Evolutionary conservation across 2,113 vertebrate genomes (phyloP).

Genomic region (Rhizomys pruinosus): DNA sequence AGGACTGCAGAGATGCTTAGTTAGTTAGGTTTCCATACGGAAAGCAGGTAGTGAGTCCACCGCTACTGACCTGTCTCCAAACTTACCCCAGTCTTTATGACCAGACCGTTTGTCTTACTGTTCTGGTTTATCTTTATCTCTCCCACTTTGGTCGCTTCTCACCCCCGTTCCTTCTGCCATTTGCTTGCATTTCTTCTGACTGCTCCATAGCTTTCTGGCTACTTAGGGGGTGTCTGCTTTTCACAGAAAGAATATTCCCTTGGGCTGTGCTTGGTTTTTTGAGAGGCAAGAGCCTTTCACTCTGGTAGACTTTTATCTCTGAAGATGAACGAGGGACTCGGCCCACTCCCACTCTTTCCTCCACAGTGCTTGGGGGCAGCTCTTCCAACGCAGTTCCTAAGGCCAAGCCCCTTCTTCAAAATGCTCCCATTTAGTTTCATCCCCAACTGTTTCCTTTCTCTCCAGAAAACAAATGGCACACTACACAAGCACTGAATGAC

Average conservation of each 20-base stretch:
- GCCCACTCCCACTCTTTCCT: background rate
- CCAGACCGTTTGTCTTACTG: accelerated
- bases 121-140: background rate
- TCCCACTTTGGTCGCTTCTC: background rate
- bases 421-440: background rate
- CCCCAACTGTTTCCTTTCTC: background rate
- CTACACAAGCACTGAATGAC: background rate
- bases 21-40: accelerated
- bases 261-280: too few relatives aligned
- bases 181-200: background rate
- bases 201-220: background rate
- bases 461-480: background rate
- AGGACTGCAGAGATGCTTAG: background rate
- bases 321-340: background rate
- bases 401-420: background rate
- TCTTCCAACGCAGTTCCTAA: accelerated
- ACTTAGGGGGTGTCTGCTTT: background rate
- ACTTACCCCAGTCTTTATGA: background rate
- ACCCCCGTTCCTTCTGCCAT: too few relatives aligned
- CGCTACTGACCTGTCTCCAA: background rate
- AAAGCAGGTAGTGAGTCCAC: background rate
- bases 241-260: too few relatives aligned
- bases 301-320: background rate
- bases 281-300: too few relatives aligned
- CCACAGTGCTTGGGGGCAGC: background rate